Conservation (phyloP, 2,797 vertebrate species). For the Molossus alvarezi region DNA sequence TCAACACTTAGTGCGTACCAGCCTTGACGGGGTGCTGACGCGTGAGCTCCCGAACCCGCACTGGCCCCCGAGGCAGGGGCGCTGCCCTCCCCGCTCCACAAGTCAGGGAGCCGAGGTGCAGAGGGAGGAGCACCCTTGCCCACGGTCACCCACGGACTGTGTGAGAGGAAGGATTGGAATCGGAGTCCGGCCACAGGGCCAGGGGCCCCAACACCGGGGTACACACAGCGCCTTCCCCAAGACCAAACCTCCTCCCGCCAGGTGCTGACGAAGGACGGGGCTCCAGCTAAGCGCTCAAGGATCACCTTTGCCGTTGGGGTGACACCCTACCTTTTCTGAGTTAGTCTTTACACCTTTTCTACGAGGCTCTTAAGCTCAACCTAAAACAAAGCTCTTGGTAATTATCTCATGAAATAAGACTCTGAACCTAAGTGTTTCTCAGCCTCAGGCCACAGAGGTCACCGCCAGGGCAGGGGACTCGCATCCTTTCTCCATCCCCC, state of each 20-base stretch:
- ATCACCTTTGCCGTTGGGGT: background rate
- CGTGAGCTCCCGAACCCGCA: background rate
- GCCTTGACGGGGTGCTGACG: background rate
- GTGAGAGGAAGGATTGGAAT: background rate
- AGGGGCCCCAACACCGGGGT: too few species aligned
- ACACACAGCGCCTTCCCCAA: accelerated
- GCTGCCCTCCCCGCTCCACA: background rate
- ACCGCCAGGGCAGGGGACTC: background rate
- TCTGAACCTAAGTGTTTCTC: background rate
- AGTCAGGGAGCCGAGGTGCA: background rate
- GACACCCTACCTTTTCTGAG: background rate
- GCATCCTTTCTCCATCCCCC: background rate
- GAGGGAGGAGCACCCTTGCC: background rate
- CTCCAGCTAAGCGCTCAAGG: background rate
- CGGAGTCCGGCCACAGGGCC: background rate
- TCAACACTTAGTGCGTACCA: accelerated
- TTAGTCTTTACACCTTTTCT: background rate
- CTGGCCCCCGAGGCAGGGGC: background rate
- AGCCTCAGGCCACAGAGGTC: too few species aligned
- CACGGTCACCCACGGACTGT: background rate
- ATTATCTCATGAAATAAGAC: background rate
- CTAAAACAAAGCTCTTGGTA: background rate
- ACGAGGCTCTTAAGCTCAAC: background rate
- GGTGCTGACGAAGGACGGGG: background rate
- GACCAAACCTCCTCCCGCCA: background rate